Conservation (phyloP, 2,113 vertebrate genomes). For the Anoplopoma fimbria region DNA sequence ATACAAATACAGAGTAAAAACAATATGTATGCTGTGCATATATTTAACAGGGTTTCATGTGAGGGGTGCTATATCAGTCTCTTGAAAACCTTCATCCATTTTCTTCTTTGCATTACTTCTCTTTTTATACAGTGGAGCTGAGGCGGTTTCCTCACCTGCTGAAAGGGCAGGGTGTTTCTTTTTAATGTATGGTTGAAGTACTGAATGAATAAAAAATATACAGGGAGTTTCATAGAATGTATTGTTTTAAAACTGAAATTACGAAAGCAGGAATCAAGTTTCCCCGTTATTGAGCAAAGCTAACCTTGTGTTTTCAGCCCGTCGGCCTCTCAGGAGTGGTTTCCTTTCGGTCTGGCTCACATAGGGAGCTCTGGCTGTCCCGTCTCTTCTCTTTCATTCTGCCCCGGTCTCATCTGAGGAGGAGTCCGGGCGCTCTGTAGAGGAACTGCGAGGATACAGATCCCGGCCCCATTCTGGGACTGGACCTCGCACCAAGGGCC, state of each 20-base stretch:
- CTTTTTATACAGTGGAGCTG: not conserved
- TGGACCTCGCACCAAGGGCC: conserved; percentile 21
- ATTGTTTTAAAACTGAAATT: not conserved
- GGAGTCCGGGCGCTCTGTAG: too few relatives aligned
- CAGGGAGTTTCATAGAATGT: too few relatives aligned
- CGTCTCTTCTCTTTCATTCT: not conserved
- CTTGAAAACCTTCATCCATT: not conserved
- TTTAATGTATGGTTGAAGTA: not conserved
- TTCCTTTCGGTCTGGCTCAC: not conserved
- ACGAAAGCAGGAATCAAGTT: not conserved
- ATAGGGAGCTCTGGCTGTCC: too few relatives aligned
- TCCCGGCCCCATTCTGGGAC: not conserved
- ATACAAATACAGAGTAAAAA: not conserved
- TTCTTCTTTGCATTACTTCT: not conserved
- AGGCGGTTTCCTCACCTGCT: not conserved
- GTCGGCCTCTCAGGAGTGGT: not conserved
- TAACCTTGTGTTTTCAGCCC: not conserved
- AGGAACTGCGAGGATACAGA: not conserved
- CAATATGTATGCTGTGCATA: not conserved
- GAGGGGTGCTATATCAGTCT: too few relatives aligned
- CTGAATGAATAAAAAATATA: too few relatives aligned
- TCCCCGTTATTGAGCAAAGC: not conserved
- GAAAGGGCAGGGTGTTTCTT: not conserved
- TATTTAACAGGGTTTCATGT: not conserved
- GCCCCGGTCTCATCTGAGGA: not conserved